Percentiles rank a stretch among this genome's conserved stretches.
phyloP scores from a whole-genome alignment of 2,888 invertebrate species.

The Lycocerus yunnanus region DNA sequence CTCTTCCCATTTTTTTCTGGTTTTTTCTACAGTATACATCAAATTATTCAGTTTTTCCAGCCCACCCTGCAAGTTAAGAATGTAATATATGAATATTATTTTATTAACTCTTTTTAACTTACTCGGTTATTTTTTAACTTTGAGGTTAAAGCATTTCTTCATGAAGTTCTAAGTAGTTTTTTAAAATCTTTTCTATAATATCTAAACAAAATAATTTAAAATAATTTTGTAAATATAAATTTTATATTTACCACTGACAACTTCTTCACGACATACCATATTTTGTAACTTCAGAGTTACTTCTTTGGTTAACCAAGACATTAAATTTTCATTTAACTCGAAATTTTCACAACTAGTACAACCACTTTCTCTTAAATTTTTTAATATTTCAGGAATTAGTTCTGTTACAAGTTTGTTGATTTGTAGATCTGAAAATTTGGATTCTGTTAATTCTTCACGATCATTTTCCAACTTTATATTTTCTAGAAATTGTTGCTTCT shows the following conservation, averaged over 20 bases:
- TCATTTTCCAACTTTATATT: slow-evolving; percentile 59
- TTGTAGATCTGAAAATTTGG: slow-evolving; percentile 63
- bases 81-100: background rate
- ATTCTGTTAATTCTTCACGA: slow-evolving; percentile 61
- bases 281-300: background rate
- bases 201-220: slow-evolving; percentile 55
- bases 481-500: slow-evolving; percentile 74
- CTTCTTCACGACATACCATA: slow-evolving; percentile 73
- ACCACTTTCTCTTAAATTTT: background rate
- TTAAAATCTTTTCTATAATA: slow-evolving; percentile 78
- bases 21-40: background rate
- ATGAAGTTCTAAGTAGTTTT: slow-evolving; percentile 70
- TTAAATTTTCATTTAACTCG: background rate
- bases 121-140: background rate
- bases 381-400: background rate
- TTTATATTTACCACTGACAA: slow-evolving; percentile 70
- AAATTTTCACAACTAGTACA: background rate
- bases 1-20: background rate
- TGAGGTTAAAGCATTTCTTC: slow-evolving; percentile 44
- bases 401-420: background rate
- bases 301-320: background rate
- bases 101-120: background rate
- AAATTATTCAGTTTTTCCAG: background rate
- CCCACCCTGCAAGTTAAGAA: background rate
- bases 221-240: background rate